phyloP scores from a whole-genome alignment of 1,140 invertebrate species.

The Diorhabda carinulata region DNA sequence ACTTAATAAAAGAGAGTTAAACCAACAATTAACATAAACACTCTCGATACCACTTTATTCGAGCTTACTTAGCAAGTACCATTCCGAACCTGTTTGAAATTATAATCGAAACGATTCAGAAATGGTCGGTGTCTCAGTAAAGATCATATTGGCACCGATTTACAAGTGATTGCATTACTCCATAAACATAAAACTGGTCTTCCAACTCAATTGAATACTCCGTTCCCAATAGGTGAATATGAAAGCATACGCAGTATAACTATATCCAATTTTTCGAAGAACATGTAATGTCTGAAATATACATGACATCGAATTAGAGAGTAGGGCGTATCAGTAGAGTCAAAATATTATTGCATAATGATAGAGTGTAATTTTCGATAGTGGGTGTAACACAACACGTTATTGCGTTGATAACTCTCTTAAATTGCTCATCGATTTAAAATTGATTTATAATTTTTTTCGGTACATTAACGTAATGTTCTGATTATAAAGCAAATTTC shows the following conservation, averaged over 20 bases:
- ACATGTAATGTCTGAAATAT: slow-evolving; percentile 26
- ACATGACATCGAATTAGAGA: slow-evolving; percentile 26
- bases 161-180: slow-evolving; percentile 33
- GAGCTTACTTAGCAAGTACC: slow-evolving; percentile 10
- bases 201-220: background rate
- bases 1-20: too few species aligned
- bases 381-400: slow-evolving; percentile 22
- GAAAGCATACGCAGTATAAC: background rate
- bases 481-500: background rate
- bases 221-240: background rate
- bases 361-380: slow-evolving; percentile 22
- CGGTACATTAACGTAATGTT: background rate
- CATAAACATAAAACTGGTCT: slow-evolving; percentile 2
- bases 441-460: slow-evolving; percentile 17
- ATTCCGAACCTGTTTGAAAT: slow-evolving; percentile 25
- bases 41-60: background rate
- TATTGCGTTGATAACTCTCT: background rate
- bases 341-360: slow-evolving; percentile 15
- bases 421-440: slow-evolving; percentile 15
- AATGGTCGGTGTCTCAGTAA: slow-evolving; percentile 30
- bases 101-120: slow-evolving; percentile 26
- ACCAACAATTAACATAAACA: background rate
- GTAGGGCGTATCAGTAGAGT: slow-evolving; percentile 17
- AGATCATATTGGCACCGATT: slow-evolving; percentile 37
- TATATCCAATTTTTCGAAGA: slow-evolving; percentile 5